Evolutionary conservation across 2,113 vertebrate species (phyloP).

Genomic region (Sinocyclocheilus maitianheensis): DNA sequence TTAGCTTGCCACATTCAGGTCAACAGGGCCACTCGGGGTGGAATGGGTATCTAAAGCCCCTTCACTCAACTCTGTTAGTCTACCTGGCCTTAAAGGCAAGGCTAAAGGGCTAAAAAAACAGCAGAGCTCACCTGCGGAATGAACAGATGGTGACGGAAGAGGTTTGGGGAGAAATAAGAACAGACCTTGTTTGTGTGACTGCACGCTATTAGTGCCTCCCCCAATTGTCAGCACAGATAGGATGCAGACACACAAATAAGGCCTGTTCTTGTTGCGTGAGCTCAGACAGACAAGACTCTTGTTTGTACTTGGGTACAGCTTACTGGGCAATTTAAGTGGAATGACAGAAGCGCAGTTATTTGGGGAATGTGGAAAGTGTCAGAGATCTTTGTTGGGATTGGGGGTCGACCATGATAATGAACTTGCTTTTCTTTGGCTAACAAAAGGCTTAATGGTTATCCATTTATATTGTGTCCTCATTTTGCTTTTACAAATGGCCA

Average conservation of each 20-base stretch:
- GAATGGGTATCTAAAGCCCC: slow-evolving; percentile 42
- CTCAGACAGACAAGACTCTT: slow-evolving; percentile 63
- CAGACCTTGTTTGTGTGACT: slow-evolving; percentile 64
- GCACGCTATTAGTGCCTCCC: slow-evolving; percentile 37
- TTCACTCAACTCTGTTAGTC: slow-evolving; percentile 51
- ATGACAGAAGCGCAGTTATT: slow-evolving; percentile 71
- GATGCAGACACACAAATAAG: slow-evolving; percentile 63
- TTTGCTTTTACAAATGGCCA: slow-evolving; percentile 17
- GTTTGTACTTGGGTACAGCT: slow-evolving; percentile 61
- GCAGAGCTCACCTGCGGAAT: slow-evolving; percentile 53
- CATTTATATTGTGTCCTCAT: slow-evolving; percentile 28
- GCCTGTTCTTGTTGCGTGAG: slow-evolving; percentile 60
- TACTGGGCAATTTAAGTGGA: slow-evolving; percentile 72
- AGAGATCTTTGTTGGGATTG: slow-evolving; percentile 52
- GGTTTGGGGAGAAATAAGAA: slow-evolving; percentile 48
- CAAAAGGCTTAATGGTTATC: slow-evolving; percentile 42
- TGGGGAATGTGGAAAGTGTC: slow-evolving; percentile 71
- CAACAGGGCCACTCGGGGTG: slow-evolving; percentile 24
- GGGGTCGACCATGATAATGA: slow-evolving; percentile 61
- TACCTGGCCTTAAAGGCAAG: slow-evolving; percentile 40
- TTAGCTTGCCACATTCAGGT: slow-evolving; percentile 19
- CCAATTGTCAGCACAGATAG: slow-evolving; percentile 28
- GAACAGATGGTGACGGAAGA: slow-evolving; percentile 59
- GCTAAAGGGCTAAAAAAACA: not conserved
- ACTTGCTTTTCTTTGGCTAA: slow-evolving; percentile 58